phyloP scores from a whole-genome alignment of 2,888 invertebrate species.

The Cheilosia vernalis region DNA sequence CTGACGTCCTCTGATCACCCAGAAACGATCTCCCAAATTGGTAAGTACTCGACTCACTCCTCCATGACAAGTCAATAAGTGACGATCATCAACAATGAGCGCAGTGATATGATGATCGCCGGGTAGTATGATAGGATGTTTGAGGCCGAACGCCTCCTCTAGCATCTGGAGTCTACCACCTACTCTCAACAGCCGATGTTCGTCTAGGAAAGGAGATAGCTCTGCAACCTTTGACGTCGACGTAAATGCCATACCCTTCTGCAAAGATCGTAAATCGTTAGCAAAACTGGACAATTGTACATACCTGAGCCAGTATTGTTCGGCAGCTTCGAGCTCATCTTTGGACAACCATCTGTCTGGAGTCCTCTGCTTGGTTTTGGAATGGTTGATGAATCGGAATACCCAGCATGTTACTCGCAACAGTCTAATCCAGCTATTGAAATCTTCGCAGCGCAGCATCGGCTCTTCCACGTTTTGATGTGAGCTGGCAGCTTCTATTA shows the following conservation, averaged over 20 bases:
- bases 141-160: neutral
- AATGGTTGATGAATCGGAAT: conserved; percentile 6
- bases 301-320: conserved; percentile 40
- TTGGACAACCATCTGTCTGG: neutral
- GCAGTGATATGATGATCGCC: neutral
- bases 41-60: conserved; percentile 11
- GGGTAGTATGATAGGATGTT: conserved; percentile 44
- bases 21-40: conserved; percentile 26
- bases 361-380: neutral
- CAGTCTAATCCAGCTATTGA: conserved; percentile 14
- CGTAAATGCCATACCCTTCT: neutral
- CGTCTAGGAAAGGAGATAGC: conserved; percentile 23
- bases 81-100: conserved; percentile 24
- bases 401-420: conserved; percentile 32
- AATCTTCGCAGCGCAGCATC: conserved; percentile 3
- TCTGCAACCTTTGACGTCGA: neutral
- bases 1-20: conserved; percentile 36
- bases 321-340: conserved; percentile 16
- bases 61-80: conserved; percentile 4
- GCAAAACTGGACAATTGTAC: conserved; percentile 4
- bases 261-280: conserved; percentile 11
- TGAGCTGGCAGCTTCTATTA: neutral
- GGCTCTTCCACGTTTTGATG: neutral
- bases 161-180: conserved; percentile 26
- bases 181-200: conserved; percentile 11